These are phyloP conservation scores for Campylorhamphus procurvoides DNA, from an alignment of 2,113 vertebrate species.

Conservation along the genomic window DNA sequence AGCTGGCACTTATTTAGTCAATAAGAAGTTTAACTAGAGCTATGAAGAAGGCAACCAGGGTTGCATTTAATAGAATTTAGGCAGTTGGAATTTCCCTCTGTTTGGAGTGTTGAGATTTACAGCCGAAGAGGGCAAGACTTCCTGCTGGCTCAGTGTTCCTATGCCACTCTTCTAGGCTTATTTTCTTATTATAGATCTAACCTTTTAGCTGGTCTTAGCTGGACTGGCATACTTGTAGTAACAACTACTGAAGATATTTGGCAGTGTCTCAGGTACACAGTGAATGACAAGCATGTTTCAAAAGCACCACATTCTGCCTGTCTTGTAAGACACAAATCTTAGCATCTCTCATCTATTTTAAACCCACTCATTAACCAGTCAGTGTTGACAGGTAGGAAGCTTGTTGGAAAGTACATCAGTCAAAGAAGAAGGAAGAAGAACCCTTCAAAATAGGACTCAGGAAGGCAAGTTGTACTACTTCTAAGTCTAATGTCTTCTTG, in stretches of 20 bases:
- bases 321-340: background rate
- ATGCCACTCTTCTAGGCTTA: background rate
- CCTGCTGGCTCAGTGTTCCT: background rate
- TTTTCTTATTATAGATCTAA: background rate
- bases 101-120: background rate
- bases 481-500: background rate
- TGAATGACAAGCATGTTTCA: constrained; percentile 11
- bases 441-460: background rate
- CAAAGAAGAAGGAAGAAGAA: background rate
- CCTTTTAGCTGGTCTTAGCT: background rate
- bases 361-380: background rate
- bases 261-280: background rate
- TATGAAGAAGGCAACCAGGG: background rate
- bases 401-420: background rate
- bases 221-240: background rate
- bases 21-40: background rate
- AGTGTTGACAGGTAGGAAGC: constrained; percentile 35
- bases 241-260: background rate
- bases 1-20: background rate
- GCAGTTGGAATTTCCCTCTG: background rate
- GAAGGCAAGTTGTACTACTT: background rate
- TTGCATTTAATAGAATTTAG: background rate
- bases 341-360: constrained; percentile 29
- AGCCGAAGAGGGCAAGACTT: background rate
- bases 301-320: background rate